Percentiles rank a stretch among this genome's conserved stretches.
Evolutionary conservation across 2,113 vertebrate species (phyloP).

Genomic region (Procavia capensis): DNA sequence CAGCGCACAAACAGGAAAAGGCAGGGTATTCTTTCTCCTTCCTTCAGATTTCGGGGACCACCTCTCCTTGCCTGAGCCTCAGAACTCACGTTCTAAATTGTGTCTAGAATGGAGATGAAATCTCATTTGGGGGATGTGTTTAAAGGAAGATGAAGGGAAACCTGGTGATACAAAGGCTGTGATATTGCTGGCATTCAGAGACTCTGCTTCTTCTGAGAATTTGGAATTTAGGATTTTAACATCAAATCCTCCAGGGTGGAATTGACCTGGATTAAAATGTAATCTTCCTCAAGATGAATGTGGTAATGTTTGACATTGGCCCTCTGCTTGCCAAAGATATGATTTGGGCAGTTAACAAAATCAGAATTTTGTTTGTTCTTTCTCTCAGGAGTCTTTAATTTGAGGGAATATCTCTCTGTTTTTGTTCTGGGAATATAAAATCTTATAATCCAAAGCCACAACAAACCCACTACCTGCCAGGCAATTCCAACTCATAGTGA

Average conservation of each 20-base stretch:
- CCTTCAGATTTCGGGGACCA: neutral
- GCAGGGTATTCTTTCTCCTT: neutral
- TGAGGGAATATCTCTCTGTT: neutral
- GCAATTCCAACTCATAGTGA: no score
- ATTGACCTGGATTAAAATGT: neutral
- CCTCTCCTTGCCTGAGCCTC: neutral
- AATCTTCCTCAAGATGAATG: neutral
- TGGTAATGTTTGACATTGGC: neutral
- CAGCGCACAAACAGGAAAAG: neutral
- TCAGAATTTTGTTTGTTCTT: neutral
- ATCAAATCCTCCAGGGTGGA: neutral
- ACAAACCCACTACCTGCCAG: no score
- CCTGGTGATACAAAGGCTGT: neutral
- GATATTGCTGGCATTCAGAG: neutral
- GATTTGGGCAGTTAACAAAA: neutral
- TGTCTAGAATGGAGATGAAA: slow-evolving; percentile 38
- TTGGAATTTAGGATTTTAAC: slow-evolving; percentile 5
- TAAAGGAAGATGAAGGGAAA: neutral
- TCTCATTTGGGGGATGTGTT: neutral
- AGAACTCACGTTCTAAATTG: neutral
- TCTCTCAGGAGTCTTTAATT: neutral
- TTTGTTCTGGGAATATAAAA: neutral
- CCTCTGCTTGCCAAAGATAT: neutral
- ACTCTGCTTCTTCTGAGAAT: neutral
- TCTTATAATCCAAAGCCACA: no score